Evolutionary conservation across 2,797 vertebrate genomes (phyloP).

Genomic region (Cossypha dichroa): DNA sequence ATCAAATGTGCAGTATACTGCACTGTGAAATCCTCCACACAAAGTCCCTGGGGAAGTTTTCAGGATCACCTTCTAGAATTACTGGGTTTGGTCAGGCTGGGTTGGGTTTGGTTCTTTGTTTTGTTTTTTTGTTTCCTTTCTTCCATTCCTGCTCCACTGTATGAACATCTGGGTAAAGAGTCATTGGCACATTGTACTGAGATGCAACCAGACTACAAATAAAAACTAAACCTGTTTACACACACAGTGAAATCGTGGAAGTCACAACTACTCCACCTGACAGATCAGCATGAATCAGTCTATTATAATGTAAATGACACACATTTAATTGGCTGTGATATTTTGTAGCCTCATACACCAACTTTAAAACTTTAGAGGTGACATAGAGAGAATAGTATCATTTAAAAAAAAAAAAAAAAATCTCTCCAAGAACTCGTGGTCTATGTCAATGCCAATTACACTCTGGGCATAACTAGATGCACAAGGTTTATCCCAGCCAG

Average conservation of each 20-base stretch:
- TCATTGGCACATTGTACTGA: background rate
- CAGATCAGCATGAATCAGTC: background rate
- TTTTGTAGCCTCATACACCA: background rate
- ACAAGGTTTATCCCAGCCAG: background rate
- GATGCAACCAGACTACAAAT: background rate
- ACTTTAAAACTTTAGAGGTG: background rate
- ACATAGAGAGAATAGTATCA: background rate
- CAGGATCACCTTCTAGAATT: background rate
- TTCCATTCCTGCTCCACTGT: background rate
- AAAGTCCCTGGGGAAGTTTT: background rate
- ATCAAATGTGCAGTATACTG: background rate
- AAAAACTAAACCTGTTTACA: background rate
- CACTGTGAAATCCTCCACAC: background rate
- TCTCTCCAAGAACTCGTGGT: background rate
- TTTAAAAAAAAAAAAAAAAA: background rate
- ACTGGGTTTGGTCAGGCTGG: background rate
- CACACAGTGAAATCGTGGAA: background rate
- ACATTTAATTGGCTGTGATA: background rate
- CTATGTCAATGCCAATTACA: background rate
- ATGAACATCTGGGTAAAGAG: background rate
- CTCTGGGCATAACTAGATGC: conserved; percentile 4
- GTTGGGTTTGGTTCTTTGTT: background rate
- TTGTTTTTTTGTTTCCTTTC: background rate
- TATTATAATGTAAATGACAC: background rate
- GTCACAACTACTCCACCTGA: background rate